These are phyloP conservation scores for Argyrosomus regius DNA, from an alignment of 2,797 vertebrate genomes.

Conservation along the genomic window DNA sequence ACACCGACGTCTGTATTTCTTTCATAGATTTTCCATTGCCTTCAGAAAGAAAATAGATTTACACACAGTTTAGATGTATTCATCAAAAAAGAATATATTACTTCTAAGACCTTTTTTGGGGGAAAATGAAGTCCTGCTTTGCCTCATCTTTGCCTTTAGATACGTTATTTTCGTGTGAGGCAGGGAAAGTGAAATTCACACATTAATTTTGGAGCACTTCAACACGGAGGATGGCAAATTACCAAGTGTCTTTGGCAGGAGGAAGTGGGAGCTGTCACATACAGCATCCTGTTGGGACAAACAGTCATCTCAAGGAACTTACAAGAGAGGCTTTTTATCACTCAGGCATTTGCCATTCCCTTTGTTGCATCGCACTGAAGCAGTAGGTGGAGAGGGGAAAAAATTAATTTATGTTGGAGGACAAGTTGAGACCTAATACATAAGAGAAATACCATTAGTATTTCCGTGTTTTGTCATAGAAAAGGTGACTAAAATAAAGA, in stretches of 20 bases:
- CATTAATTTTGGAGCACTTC: slow-evolving; percentile 49
- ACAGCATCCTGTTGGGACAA: slow-evolving; percentile 46
- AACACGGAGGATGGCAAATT: slow-evolving; percentile 47
- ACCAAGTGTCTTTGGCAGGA: slow-evolving; percentile 61
- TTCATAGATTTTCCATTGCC: slow-evolving; percentile 14
- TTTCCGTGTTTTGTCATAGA: background rate
- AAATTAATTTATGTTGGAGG: slow-evolving; percentile 4
- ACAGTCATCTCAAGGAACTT: slow-evolving; percentile 33
- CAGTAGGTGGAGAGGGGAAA: background rate
- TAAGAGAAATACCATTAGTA: background rate
- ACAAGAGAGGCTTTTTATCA: slow-evolving; percentile 38
- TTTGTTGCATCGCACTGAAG: slow-evolving; percentile 11
- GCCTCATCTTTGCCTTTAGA: slow-evolving; percentile 12
- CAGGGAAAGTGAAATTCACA: slow-evolving; percentile 45
- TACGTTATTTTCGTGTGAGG: slow-evolving; percentile 39
- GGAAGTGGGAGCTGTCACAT: slow-evolving; percentile 48
- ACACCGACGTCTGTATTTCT: slow-evolving; percentile 38
- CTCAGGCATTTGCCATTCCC: slow-evolving; percentile 34
- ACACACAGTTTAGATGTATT: slow-evolving; percentile 46
- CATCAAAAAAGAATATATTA: slow-evolving; percentile 34
- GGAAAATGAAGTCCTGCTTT: background rate
- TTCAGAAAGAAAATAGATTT: slow-evolving; percentile 47
- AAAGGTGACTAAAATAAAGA: background rate
- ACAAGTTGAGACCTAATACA: background rate
- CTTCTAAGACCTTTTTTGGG: slow-evolving; percentile 12